Percentiles rank a stretch among this genome's conserved stretches.
Evolutionary conservation across 2,797 vertebrate species (phyloP).

Genomic region (Heliangelus exortis): DNA sequence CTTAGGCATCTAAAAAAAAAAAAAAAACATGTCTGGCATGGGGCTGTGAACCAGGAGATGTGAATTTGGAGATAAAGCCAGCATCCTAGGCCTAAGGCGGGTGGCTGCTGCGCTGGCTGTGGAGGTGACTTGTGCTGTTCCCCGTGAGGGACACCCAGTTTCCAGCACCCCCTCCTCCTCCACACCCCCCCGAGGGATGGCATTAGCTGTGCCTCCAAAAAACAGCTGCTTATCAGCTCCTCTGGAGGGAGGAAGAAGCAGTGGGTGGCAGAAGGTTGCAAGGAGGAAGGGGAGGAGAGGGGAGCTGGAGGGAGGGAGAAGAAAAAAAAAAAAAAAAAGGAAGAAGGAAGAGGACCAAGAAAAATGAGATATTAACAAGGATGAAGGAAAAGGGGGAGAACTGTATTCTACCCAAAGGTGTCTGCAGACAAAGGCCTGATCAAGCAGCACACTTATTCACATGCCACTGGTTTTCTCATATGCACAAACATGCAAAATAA

Average conservation of each 20-base stretch:
- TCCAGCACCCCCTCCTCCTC: constrained; percentile 14
- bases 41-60: constrained; percentile 52
- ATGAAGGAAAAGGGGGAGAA: neutral
- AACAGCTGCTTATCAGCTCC: constrained; percentile 64
- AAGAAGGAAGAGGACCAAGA: neutral
- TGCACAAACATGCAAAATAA: neutral
- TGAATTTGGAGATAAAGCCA: constrained; percentile 62
- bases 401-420: neutral
- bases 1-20: constrained; percentile 39
- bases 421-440: neutral
- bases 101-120: neutral
- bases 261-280: constrained; percentile 56
- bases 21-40: constrained; percentile 46
- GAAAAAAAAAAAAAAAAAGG: neutral
- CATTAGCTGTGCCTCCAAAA: constrained; percentile 48
- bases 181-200: constrained; percentile 43
- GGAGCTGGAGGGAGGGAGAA: rapidly evolving
- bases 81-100: constrained; percentile 46
- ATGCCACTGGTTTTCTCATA: neutral
- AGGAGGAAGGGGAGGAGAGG: neutral
- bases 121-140: constrained; percentile 43
- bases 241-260: constrained; percentile 54
- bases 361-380: constrained; percentile 14
- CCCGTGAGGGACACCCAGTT: constrained; percentile 10
- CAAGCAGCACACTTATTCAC: neutral